phyloP scores from a whole-genome alignment of 2,888 invertebrate species.

The Colletes collaris region DNA sequence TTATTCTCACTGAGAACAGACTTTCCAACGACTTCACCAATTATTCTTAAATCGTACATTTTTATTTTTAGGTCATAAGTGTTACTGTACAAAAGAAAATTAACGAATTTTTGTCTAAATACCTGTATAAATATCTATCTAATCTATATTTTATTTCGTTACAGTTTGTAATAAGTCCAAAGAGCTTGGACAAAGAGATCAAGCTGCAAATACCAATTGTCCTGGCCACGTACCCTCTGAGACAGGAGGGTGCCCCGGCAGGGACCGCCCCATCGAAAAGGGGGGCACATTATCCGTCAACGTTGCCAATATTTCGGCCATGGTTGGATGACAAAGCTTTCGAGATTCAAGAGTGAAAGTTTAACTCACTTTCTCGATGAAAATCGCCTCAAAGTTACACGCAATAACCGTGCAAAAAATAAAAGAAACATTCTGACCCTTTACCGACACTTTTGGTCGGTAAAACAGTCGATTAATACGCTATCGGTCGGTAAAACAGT shows the following conservation, averaged over 20 bases:
- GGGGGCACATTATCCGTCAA: conserved; percentile 96
- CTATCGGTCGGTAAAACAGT: no score
- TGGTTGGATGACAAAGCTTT: conserved; percentile 91
- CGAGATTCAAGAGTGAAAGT: conserved; percentile 80
- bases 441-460: background rate
- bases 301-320: conserved; percentile 94
- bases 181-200: conserved; percentile 95
- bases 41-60: background rate
- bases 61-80: no score
- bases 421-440: background rate
- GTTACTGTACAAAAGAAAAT: no score
- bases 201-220: conserved; percentile 96
- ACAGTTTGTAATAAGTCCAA: conserved; percentile 95
- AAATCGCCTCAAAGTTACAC: background rate
- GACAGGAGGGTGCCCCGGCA: conserved; percentile 87
- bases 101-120: background rate
- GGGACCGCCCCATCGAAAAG: conserved; percentile 88
- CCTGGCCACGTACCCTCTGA: conserved; percentile 95
- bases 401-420: background rate
- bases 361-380: conserved; percentile 29
- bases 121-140: no score
- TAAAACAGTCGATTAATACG: no score
- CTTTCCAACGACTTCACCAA: background rate
- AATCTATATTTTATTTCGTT: conserved; percentile 68
- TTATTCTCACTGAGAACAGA: background rate